phyloP scores from a whole-genome alignment of 2,113 vertebrate genomes.

The Tragelaphus scriptus region DNA sequence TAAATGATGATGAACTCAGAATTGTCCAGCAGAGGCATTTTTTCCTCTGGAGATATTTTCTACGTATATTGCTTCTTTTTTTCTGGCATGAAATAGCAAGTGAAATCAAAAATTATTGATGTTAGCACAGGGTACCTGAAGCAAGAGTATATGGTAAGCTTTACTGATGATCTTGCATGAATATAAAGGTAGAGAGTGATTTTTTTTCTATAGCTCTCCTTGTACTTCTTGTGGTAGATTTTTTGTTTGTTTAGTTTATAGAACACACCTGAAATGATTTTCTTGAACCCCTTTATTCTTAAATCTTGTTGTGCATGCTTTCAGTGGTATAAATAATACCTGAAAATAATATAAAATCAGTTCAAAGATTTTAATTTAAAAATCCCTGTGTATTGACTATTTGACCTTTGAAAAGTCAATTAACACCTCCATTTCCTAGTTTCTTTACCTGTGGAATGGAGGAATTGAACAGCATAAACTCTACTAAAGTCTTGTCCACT shows the following conservation, averaged over 20 bases:
- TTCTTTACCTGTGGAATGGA: not conserved
- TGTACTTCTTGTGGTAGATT: not conserved
- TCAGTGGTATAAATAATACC: not conserved
- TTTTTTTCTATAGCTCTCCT: not conserved
- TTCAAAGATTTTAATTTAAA: not conserved
- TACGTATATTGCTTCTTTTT: not conserved
- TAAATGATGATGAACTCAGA: not conserved
- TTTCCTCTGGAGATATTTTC: not conserved
- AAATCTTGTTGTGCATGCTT: not conserved
- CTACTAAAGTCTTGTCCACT: not conserved
- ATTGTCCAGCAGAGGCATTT: not conserved
- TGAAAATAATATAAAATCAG: not conserved
- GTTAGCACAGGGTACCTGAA: not conserved
- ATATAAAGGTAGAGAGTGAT: not conserved
- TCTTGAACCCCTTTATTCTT: not conserved
- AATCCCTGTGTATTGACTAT: not conserved
- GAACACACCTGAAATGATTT: not conserved
- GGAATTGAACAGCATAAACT: not conserved
- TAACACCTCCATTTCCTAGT: not conserved
- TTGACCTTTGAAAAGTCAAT: not conserved
- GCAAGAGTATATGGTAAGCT: not conserved
- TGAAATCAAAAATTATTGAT: not conserved
- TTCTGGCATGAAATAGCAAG: not conserved
- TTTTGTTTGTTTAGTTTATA: not conserved
- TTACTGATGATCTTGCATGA: not conserved